A percentile compares a stretch with the other conserved stretches of the same genome.
Evolutionary conservation across 1,140 invertebrate species (phyloP).

Genomic region (Pseudomyrmex dendroicus): DNA sequence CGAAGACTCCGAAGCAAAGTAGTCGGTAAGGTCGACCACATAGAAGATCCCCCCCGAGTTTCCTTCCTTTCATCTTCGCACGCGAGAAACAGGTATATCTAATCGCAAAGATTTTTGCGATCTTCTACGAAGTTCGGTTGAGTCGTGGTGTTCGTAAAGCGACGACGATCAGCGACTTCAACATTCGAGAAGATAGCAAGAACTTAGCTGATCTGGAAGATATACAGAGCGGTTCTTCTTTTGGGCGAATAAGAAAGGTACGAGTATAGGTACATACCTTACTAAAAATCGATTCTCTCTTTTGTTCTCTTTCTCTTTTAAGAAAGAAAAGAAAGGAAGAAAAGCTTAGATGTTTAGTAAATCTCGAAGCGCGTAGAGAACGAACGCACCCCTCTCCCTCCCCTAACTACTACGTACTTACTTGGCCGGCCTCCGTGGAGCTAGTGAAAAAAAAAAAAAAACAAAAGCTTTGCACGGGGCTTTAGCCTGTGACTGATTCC

Average conservation of each 20-base stretch:
- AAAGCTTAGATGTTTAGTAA: constrained; percentile 39
- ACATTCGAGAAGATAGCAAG: constrained; percentile 27
- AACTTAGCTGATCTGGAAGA: constrained; percentile 10
- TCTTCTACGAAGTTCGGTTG: constrained; percentile 37
- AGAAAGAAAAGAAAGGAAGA: constrained; percentile 46
- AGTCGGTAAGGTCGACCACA: constrained; percentile 57
- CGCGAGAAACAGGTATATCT: constrained; percentile 49
- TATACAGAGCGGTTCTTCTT: constrained; percentile 14
- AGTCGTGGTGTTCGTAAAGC: neutral
- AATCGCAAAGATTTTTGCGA: constrained; percentile 32
- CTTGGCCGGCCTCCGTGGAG: constrained; percentile 59
- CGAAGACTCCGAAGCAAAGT: constrained; percentile 63
- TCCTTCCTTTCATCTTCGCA: constrained; percentile 48
- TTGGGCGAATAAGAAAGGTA: constrained; percentile 27
- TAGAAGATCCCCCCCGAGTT: constrained; percentile 53
- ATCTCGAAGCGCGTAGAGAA: constrained; percentile 32
- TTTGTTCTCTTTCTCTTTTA: constrained; percentile 43
- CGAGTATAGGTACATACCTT: constrained; percentile 34
- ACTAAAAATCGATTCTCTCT: constrained; percentile 42
- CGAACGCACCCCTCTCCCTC: constrained; percentile 54
- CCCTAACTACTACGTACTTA: constrained; percentile 73
- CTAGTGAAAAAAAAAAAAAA: constrained; percentile 5
- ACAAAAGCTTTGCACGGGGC: constrained; percentile 36
- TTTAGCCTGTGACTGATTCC: constrained; percentile 73
- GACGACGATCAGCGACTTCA: neutral